These are phyloP conservation scores for Eristalis intricaria DNA, from an alignment of 2,888 invertebrate genomes.

Conservation along the genomic window DNA sequence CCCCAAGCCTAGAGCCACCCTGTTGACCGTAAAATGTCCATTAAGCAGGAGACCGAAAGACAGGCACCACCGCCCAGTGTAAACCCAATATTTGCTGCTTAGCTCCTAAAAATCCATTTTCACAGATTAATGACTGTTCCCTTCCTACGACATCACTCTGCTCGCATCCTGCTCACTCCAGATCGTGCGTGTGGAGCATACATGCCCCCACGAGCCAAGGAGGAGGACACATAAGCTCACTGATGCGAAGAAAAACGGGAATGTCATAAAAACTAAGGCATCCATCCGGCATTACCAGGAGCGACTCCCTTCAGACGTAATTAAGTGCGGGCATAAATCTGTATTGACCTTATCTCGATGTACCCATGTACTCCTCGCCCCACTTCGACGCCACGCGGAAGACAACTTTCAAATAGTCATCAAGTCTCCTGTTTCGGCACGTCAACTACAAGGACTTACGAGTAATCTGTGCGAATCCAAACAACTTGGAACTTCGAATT, in stretches of 20 bases:
- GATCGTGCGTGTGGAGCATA: slow-evolving; percentile 7
- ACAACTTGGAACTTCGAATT: not conserved
- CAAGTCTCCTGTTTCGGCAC: not conserved
- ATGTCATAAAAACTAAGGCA: slow-evolving; percentile 32
- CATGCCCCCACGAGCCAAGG: not conserved
- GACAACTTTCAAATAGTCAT: not conserved
- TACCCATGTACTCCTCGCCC: not conserved
- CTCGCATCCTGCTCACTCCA: not conserved
- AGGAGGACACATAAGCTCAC: not conserved
- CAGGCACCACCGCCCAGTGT: not conserved
- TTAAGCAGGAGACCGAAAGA: slow-evolving; percentile 13
- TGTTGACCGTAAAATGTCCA: slow-evolving; percentile 43
- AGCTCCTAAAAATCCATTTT: slow-evolving; percentile 30
- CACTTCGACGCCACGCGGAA: not conserved
- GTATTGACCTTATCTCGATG: slow-evolving; percentile 25
- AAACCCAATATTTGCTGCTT: not conserved
- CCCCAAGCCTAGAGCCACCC: not conserved
- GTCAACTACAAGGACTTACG: not conserved
- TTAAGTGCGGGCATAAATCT: slow-evolving; percentile 43
- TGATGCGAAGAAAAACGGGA: not conserved
- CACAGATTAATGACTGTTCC: slow-evolving; percentile 22
- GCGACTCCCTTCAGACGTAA: slow-evolving; percentile 25
- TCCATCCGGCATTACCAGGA: not conserved
- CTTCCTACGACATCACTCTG: not conserved
- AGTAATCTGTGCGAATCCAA: not conserved